Evolutionary conservation across 92 coral and sea anemone genomes (phyloP).

Genomic region (Porites divaricata): DNA sequence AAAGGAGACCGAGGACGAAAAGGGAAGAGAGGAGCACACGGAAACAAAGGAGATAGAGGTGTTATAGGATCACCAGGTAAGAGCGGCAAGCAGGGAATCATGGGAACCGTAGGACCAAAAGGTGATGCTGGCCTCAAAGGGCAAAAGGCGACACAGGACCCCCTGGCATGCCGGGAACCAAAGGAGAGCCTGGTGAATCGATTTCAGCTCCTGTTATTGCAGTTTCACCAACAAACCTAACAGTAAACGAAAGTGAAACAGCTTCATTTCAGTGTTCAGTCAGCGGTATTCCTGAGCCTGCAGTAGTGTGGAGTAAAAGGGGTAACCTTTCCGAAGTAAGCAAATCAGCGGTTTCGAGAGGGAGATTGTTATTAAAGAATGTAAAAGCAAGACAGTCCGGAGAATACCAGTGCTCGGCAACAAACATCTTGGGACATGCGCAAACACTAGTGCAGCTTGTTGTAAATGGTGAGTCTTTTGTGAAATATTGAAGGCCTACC

Average conservation of each 20-base stretch:
- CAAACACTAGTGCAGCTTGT: too few species aligned
- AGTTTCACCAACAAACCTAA: background rate
- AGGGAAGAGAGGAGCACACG: background rate
- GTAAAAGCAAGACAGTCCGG: background rate
- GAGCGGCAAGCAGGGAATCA: background rate
- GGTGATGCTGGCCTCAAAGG: background rate
- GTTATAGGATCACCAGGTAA: background rate
- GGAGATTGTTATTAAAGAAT: background rate
- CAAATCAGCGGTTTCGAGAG: background rate
- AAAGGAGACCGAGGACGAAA: background rate
- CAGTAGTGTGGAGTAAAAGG: constrained; percentile 1
- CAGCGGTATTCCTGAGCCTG: background rate
- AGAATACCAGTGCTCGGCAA: background rate
- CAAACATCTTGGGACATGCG: too few species aligned
- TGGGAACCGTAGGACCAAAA: background rate
- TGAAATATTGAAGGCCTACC: too few species aligned
- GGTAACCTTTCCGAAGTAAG: background rate
- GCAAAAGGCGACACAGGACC: background rate
- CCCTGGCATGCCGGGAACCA: background rate
- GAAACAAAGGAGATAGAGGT: background rate
- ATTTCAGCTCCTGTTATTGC: background rate
- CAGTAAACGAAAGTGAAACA: constrained; percentile 1
- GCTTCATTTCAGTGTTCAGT: constrained; percentile 6
- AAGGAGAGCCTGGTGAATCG: constrained; percentile 10
- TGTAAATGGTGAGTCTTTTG: too few species aligned